Percentiles rank a stretch among this genome's conserved stretches.
Evolutionary conservation across 2,888 invertebrate species (phyloP).

Genomic region (Aelia acuminata): DNA sequence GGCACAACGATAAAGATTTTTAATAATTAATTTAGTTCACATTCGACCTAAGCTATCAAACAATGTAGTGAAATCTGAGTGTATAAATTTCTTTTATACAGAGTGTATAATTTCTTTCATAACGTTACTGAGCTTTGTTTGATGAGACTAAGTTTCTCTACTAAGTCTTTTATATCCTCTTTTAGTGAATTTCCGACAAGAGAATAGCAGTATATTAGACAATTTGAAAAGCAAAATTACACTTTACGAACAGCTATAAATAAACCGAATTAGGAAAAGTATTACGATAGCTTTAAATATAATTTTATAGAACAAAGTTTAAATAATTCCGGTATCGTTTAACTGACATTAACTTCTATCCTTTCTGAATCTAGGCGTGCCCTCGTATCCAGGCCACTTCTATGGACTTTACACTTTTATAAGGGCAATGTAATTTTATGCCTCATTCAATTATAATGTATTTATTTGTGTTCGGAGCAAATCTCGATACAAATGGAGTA

Average conservation of each 20-base stretch:
- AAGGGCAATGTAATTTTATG: too few relatives aligned
- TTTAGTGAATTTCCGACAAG: not conserved
- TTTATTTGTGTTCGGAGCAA: too few relatives aligned
- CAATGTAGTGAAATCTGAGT: not conserved
- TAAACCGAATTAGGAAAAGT: not conserved
- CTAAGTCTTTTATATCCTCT: not conserved
- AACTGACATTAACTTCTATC: too few relatives aligned
- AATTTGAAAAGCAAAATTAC: not conserved
- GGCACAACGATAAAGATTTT: too few relatives aligned
- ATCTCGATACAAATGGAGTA: too few relatives aligned
- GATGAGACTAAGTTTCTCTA: not conserved
- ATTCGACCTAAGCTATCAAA: too few relatives aligned
- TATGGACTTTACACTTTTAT: too few relatives aligned
- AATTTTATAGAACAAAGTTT: not conserved
- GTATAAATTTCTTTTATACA: not conserved
- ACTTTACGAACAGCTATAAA: not conserved
- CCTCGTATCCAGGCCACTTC: too few relatives aligned
- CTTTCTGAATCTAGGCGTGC: too few relatives aligned
- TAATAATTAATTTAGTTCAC: too few relatives aligned
- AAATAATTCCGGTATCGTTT: not conserved
- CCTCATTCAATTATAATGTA: too few relatives aligned
- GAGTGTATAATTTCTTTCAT: too few relatives aligned
- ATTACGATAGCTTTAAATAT: not conserved
- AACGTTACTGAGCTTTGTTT: conserved; percentile 12
- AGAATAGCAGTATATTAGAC: not conserved